Base-by-base conservation (phyloP, 2,113 vertebrate genomes). In the Lagopus leucura region DNA sequence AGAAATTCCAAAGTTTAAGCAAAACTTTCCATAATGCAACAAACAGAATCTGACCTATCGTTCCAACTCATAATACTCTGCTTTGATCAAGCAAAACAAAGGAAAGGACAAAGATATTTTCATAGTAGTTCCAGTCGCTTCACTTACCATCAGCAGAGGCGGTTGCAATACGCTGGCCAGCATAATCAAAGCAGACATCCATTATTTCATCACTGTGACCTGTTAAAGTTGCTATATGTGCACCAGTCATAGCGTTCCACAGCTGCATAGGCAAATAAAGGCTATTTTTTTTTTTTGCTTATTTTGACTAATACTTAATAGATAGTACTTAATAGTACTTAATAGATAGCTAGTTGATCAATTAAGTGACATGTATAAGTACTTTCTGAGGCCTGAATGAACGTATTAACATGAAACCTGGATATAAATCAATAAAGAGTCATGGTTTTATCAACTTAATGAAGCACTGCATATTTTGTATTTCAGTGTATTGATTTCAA, bases 111-210 rank as follows among this genome's bases (percentile, higher is more conserved):
- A 17, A 78, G 34, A 4, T 15, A 12, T 12, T 43, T 48, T 38
- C 43, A 22, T 3, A 42, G 67, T 65, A 43, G 65, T 0, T 48
- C 28, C 58, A 18, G 40, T 34, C 12, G 38, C 14, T 45, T 63
- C 47, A 76, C 98, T 97, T 94, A 99, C 99, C 99, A 82, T 99
- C 99, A 4, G 98, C 98, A 10, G 98, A 99, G n/a, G 99, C 99
- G 1, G 98, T 98, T 8, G 98, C 99, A 22, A 99, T 96, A 65
- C 98, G 97, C 79, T 99, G 99, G 69, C 99, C 99, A 0, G 98
- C 97, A 66, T 98, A 98, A 97, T 99, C 98, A 93, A 99, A 99
- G 95, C 99, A 99, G 89, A 99, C 98, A 43, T 99, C 99, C 75
- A 99, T 57, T 86, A 99, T 97, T 96, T 99, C 99, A 86, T 98